Conservation (phyloP, 1,140 invertebrate species). For the Drosophila lini region DNA sequence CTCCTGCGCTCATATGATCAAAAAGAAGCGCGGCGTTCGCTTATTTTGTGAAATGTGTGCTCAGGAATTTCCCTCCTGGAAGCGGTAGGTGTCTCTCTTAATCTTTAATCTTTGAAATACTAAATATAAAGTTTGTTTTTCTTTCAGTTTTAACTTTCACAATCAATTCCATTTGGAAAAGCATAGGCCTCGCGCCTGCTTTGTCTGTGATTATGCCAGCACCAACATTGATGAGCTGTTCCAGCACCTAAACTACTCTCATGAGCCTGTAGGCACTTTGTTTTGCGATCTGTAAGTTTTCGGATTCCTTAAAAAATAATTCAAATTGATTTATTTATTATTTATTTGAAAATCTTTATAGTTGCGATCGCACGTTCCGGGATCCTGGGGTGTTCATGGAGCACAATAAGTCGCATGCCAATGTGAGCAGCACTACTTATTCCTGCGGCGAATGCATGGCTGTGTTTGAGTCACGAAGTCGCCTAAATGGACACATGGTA, state of each 20-base stretch:
- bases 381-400: slow-evolving; percentile 49
- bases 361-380: slow-evolving; percentile 77
- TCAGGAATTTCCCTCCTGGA: slow-evolving; percentile 74
- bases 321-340: not conserved
- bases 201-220: slow-evolving; percentile 64
- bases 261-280: slow-evolving; percentile 61
- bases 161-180: slow-evolving; percentile 78
- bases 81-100: slow-evolving; percentile 47
- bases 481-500: slow-evolving; percentile 67
- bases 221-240: slow-evolving; percentile 74
- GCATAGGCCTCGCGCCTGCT: slow-evolving; percentile 68
- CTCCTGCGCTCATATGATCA: slow-evolving; percentile 71
- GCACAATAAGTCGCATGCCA: slow-evolving; percentile 66
- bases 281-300: slow-evolving; percentile 67
- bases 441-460: slow-evolving; percentile 58
- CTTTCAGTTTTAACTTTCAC: slow-evolving; percentile 70
- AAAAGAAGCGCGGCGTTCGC: slow-evolving; percentile 53
- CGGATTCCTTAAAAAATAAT: not conserved
- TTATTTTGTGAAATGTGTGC: slow-evolving; percentile 71
- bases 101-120: not conserved
- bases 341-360: slow-evolving; percentile 4
- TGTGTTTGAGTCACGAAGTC: slow-evolving; percentile 57
- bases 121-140: not conserved
- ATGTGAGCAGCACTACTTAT: slow-evolving; percentile 53
- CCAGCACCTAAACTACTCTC: slow-evolving; percentile 71